phyloP scores from a whole-genome alignment of 2,888 invertebrate genomes.

The Rambutsinella grinnellia region DNA sequence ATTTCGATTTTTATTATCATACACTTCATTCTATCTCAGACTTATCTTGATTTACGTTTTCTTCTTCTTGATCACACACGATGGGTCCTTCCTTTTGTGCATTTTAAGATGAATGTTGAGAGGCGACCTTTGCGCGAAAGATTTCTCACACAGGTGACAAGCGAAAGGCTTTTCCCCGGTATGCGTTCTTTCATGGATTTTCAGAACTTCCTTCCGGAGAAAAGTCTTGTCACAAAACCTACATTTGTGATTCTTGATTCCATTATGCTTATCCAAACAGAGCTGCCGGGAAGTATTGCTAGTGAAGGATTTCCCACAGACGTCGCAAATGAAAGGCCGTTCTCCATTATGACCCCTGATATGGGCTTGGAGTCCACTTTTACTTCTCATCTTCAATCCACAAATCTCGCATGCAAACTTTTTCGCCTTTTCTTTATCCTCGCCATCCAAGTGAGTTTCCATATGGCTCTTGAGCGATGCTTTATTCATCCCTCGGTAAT shows the following conservation, averaged over 20 bases:
- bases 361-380: not conserved
- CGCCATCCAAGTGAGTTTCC: slow-evolving; percentile 12
- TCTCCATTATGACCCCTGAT: not conserved
- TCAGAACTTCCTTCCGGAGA: slow-evolving; percentile 25
- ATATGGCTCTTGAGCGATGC: slow-evolving; percentile 1
- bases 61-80: not conserved
- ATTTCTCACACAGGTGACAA: slow-evolving; percentile 15
- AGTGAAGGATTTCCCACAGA: slow-evolving; percentile 27
- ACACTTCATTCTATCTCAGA: not conserved
- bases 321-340: slow-evolving; percentile 9
- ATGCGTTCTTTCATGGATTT: slow-evolving; percentile 28
- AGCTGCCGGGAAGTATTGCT: slow-evolving; percentile 1
- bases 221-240: slow-evolving; percentile 9
- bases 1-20: too few relatives aligned
- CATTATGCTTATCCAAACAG: slow-evolving; percentile 37
- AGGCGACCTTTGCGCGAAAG: slow-evolving; percentile 17
- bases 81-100: slow-evolving; percentile 2
- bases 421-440: not conserved
- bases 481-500: slow-evolving; percentile 4
- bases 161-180: slow-evolving; percentile 32
- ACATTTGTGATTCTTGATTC: slow-evolving; percentile 19
- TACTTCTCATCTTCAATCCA: not conserved
- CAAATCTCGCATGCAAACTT: slow-evolving; percentile 15
- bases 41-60: not conserved
- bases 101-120: slow-evolving; percentile 20